A percentile compares a stretch with the other conserved stretches of the same genome.
phyloP scores from a whole-genome alignment of 2,113 vertebrate genomes.

The Hemiprocne comata region DNA sequence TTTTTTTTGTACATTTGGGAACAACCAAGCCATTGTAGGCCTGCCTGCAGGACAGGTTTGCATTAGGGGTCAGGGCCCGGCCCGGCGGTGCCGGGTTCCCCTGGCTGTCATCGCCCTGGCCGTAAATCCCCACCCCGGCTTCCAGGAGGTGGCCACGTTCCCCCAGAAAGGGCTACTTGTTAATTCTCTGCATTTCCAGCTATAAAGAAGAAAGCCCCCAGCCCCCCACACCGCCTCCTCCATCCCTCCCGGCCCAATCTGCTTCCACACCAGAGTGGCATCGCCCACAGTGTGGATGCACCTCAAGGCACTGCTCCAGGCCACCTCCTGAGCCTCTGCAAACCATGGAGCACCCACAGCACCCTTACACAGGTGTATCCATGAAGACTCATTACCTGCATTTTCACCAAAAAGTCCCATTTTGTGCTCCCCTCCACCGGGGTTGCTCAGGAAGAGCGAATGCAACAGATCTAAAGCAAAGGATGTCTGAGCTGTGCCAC shows the following conservation, averaged over 20 bases:
- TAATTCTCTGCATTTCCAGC: constrained; percentile 30
- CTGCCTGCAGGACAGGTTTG: constrained; percentile 79
- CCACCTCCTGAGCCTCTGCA: background rate
- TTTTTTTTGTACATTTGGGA: constrained; percentile 58
- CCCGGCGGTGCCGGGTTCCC: constrained; percentile 78
- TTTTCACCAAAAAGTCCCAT: background rate
- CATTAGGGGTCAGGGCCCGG: constrained; percentile 82
- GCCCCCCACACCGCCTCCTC: background rate
- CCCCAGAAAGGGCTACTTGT: constrained; percentile 21
- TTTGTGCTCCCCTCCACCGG: background rate
- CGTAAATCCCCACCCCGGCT: constrained; percentile 79
- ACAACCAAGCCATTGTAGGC: constrained; percentile 83
- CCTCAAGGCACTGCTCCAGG: accelerated
- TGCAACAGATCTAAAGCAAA: accelerated
- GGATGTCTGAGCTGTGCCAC: background rate
- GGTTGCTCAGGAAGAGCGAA: accelerated
- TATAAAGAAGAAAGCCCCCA: constrained; percentile 18
- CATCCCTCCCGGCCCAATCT: background rate
- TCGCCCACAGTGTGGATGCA: accelerated
- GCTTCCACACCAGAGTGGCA: accelerated
- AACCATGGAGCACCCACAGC: background rate
- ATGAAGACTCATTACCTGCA: too few species aligned
- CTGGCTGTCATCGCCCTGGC: constrained; percentile 80
- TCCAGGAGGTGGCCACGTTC: background rate
- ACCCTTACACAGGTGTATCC: background rate